Conservation (phyloP, 2,113 vertebrate genomes). For the Tetrax tetrax region DNA sequence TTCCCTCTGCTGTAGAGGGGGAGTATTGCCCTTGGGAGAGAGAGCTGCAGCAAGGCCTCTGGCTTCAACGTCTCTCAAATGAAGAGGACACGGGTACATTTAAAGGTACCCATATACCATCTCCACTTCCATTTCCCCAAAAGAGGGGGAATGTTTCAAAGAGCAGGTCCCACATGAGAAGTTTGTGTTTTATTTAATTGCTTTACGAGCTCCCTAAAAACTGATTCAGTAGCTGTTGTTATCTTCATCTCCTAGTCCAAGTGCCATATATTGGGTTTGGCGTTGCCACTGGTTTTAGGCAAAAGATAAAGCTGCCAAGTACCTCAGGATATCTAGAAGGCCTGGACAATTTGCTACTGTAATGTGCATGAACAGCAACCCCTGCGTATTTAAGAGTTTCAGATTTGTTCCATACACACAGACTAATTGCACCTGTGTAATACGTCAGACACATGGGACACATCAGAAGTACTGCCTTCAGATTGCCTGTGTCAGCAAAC, state of each 20-base stretch:
- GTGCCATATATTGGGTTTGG: neutral
- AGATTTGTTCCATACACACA: neutral
- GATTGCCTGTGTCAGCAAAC: neutral
- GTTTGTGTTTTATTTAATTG: neutral
- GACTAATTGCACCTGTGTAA: neutral
- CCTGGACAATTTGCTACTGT: neutral
- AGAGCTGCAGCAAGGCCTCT: slow-evolving; percentile 90
- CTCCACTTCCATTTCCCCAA: neutral
- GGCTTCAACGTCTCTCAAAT: slow-evolving; percentile 86
- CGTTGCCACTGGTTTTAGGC: neutral
- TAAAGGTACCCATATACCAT: slow-evolving; percentile 82
- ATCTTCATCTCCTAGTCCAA: neutral
- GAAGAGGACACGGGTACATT: slow-evolving; percentile 91
- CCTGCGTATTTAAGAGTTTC: neutral
- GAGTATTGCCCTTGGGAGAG: slow-evolving; percentile 93
- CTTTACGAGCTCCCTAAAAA: neutral
- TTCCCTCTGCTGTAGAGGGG: slow-evolving; percentile 91
- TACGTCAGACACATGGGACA: neutral
- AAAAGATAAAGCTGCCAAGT: neutral
- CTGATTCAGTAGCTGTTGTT: neutral
- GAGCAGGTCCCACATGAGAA: slow-evolving; percentile 71
- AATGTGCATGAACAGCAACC: neutral
- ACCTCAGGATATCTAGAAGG: neutral
- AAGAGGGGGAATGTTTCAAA: neutral
- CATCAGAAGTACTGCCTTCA: neutral